These are phyloP conservation scores for Heliconius hortense DNA, from an alignment of 2,888 invertebrate species.

Conservation along the genomic window DNA sequence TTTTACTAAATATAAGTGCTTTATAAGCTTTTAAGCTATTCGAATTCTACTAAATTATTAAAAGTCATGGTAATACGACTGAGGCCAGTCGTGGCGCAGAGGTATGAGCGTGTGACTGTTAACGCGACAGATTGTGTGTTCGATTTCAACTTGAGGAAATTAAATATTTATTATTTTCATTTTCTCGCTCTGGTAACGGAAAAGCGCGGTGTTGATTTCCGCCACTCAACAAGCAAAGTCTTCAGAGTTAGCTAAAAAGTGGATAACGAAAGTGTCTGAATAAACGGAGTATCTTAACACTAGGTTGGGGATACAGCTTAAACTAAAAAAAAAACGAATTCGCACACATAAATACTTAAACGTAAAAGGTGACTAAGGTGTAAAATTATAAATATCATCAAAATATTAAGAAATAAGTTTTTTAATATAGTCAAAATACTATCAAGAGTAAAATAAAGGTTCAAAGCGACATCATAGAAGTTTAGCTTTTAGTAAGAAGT, in stretches of 20 bases:
- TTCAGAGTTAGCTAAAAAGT: too few species aligned
- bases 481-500: slow-evolving; percentile 24
- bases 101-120: too few species aligned
- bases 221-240: too few species aligned
- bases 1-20: slow-evolving; percentile 15
- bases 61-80: not conserved
- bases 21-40: not conserved
- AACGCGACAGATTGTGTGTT: too few species aligned
- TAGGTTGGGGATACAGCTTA: too few species aligned
- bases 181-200: too few species aligned
- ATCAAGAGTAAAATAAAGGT: not conserved
- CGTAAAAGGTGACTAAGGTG: not conserved
- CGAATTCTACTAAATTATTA: not conserved
- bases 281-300: too few species aligned
- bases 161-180: too few species aligned
- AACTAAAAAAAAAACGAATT: not conserved
- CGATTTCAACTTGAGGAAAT: too few species aligned
- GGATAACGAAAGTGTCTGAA: too few species aligned
- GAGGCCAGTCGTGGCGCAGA: too few species aligned
- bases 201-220: too few species aligned
- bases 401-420: not conserved
- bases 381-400: not conserved
- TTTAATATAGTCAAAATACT: not conserved
- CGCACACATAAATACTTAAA: not conserved
- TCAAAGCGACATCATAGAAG: slow-evolving; percentile 6